Conservation (phyloP, 2,113 vertebrate genomes). For the Trinectes maculatus region DNA sequence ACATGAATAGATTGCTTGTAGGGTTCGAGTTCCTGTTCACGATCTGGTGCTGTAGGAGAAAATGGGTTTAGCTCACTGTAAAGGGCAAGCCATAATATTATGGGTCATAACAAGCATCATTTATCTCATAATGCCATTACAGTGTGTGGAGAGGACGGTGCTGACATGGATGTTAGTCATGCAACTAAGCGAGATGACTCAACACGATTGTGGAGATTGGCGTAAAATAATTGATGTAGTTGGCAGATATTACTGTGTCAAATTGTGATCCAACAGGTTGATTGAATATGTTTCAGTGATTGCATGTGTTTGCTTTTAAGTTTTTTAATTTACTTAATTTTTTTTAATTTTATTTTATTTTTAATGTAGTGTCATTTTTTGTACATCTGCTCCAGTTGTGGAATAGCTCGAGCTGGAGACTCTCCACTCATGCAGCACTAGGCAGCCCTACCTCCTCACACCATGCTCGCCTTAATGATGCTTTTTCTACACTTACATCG, state of each 20-base stretch:
- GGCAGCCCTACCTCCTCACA: background rate
- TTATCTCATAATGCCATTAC: conserved; percentile 78
- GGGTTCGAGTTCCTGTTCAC: conserved; percentile 74
- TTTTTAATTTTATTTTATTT: background rate
- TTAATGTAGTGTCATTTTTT: background rate
- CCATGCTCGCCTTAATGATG: no score
- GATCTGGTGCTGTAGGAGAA: conserved; percentile 49
- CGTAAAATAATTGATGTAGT: conserved; percentile 57
- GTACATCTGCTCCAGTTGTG: background rate
- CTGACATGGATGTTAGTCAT: conserved; percentile 71
- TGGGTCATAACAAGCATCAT: conserved; percentile 77
- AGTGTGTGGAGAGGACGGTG: conserved; percentile 54
- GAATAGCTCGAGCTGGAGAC: background rate
- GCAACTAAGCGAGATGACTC: conserved; percentile 55
- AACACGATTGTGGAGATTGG: conserved; percentile 50
- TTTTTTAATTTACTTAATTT: no score
- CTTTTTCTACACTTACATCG: conserved; percentile 49
- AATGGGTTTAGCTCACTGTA: conserved; percentile 75
- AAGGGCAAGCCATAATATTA: conserved; percentile 69
- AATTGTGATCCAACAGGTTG: conserved; percentile 54
- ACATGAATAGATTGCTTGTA: conserved; percentile 83
- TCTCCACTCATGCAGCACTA: background rate
- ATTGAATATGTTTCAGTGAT: conserved; percentile 36
- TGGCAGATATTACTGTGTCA: conserved; percentile 29
- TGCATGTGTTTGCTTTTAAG: background rate